Percentiles rank a stretch among this genome's conserved stretches.
phyloP scores from a whole-genome alignment of 2,113 vertebrate genomes.

The Scatophagus argus region DNA sequence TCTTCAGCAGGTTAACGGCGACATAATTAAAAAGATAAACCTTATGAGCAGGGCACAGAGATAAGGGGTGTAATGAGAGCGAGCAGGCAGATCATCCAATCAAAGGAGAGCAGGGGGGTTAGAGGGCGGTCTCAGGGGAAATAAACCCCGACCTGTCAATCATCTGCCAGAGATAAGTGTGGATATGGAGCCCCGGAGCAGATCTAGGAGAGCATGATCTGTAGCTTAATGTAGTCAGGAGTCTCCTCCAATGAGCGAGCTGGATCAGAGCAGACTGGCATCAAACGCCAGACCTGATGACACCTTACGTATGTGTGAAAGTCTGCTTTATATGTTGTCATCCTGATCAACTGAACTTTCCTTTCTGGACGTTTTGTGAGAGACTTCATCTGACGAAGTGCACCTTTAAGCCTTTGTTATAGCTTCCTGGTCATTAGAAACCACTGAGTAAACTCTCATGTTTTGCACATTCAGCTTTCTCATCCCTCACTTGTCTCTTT shows the following conservation, averaged over 20 bases:
- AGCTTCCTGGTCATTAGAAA: too few relatives aligned
- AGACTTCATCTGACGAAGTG: background rate
- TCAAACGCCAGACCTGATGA: background rate
- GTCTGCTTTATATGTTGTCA: too few relatives aligned
- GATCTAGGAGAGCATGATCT: conserved; percentile 53
- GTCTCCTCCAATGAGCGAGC: conserved; percentile 3
- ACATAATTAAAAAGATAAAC: conserved; percentile 83
- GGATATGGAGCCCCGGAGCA: conserved; percentile 62
- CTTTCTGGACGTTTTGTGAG: background rate
- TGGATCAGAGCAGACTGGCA: background rate
- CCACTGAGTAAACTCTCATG: background rate
- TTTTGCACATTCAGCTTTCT: conserved; percentile 3
- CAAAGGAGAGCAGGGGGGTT: conserved; percentile 39
- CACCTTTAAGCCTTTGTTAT: too few relatives aligned
- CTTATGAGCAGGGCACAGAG: conserved; percentile 72
- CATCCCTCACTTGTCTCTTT: conserved; percentile 3
- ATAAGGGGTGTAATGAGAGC: conserved; percentile 79
- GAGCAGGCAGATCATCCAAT: conserved; percentile 58
- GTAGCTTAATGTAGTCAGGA: conserved; percentile 52
- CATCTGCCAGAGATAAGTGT: conserved; percentile 63
- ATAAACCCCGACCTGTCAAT: conserved; percentile 78
- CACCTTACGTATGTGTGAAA: too few relatives aligned
- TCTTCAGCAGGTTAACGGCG: conserved; percentile 69
- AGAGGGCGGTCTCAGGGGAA: conserved; percentile 70
- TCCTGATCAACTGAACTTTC: too few relatives aligned